Conservation (phyloP, 2,888 invertebrate genomes). For the Leucoma salicis region DNA sequence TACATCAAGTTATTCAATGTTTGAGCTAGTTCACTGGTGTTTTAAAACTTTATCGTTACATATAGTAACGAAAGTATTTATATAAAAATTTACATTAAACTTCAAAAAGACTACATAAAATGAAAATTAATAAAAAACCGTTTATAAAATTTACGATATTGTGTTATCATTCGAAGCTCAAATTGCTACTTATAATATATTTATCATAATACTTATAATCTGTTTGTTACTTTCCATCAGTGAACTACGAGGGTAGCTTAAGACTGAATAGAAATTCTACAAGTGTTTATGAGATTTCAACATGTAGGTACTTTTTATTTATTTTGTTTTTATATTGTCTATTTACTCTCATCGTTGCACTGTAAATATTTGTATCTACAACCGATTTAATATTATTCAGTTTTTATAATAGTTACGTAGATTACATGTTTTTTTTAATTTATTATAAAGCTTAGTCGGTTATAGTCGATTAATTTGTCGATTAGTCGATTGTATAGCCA, state of each 20-base stretch:
- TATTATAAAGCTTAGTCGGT: neutral
- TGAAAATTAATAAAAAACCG: too few species aligned
- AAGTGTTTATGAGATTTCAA: slow-evolving; percentile 40
- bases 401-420: slow-evolving; percentile 1
- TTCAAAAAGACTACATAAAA: too few species aligned
- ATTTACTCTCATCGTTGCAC: slow-evolving; percentile 14
- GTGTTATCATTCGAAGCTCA: too few species aligned
- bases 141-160: too few species aligned
- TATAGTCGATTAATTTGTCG: neutral
- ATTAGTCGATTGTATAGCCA: neutral
- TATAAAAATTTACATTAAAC: too few species aligned
- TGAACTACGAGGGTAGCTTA: slow-evolving; percentile 37
- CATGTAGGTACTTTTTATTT: slow-evolving; percentile 31
- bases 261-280: slow-evolving; percentile 49
- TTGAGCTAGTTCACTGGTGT: slow-evolving; percentile 34
- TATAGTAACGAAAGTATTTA: too few species aligned
- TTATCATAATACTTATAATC: neutral
- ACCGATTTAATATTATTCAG: slow-evolving; percentile 11
- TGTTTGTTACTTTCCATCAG: slow-evolving; percentile 9
- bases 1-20: slow-evolving; percentile 27
- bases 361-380: slow-evolving; percentile 27
- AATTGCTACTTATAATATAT: too few species aligned
- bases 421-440: neutral
- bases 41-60: too few species aligned
- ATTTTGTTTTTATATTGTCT: slow-evolving; percentile 24